Conservation (phyloP, 2,113 vertebrate genomes). For the Chloroceryle aenea region DNA sequence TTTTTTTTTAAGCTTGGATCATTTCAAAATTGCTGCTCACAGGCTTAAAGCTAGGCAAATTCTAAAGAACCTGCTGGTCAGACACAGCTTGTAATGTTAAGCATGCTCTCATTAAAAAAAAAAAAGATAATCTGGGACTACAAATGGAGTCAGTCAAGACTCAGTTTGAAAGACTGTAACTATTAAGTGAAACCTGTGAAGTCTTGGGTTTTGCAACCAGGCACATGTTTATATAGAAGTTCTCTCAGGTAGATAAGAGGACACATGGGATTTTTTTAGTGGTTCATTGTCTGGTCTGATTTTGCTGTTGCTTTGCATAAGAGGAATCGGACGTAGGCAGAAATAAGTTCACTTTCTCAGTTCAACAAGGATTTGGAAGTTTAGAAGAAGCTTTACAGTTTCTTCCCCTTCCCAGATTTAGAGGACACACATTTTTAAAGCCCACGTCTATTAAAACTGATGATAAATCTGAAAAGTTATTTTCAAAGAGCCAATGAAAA, state of each 20-base stretch:
- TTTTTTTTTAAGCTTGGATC: background rate
- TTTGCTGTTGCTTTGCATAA: background rate
- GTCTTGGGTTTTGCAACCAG: background rate
- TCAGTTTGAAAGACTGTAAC: background rate
- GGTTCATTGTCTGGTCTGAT: background rate
- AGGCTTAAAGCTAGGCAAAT: background rate
- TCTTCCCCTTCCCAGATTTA: background rate
- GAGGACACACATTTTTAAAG: background rate
- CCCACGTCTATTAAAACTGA: background rate
- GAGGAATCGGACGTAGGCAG: background rate
- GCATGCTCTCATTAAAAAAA: background rate
- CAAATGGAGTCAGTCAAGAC: background rate
- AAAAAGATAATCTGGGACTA: background rate
- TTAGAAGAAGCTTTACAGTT: background rate
- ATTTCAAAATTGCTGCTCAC: background rate
- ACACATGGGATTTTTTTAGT: background rate
- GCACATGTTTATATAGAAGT: background rate
- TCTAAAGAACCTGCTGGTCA: background rate
- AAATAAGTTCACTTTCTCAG: background rate
- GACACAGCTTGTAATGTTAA: background rate
- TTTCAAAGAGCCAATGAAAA: background rate
- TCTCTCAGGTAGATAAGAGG: background rate
- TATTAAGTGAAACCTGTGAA: background rate
- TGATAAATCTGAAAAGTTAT: background rate
- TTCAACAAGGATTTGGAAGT: background rate